Conservation (phyloP, 2,113 vertebrate genomes). For the Vulpes ferrilata region DNA sequence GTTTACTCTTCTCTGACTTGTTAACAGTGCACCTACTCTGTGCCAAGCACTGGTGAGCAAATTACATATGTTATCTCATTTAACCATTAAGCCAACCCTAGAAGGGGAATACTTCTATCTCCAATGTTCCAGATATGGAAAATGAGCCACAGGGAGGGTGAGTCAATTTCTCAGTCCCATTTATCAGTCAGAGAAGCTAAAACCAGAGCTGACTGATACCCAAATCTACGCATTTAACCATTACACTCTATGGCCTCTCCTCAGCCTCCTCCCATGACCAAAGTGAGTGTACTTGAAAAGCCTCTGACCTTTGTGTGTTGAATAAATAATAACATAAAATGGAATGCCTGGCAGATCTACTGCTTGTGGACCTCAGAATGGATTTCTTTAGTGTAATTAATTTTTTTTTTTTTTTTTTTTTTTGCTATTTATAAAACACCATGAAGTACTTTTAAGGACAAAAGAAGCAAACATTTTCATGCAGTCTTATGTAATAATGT, state of each 20-base stretch:
- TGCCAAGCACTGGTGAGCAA: background rate
- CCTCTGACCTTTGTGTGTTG: background rate
- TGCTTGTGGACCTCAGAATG: slow-evolving; percentile 14
- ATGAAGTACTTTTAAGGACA: slow-evolving; percentile 50
- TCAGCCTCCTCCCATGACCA: background rate
- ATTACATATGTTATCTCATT: background rate
- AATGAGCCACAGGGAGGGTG: background rate
- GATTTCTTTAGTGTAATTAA: slow-evolving; percentile 38
- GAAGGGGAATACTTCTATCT: background rate
- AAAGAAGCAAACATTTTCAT: slow-evolving; percentile 63
- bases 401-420: slow-evolving; percentile 29
- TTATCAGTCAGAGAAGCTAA: background rate
- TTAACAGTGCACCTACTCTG: background rate
- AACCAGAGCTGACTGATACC: background rate
- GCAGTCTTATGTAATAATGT: slow-evolving; percentile 49
- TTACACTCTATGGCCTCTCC: background rate
- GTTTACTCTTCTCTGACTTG: background rate
- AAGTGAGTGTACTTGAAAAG: slow-evolving; percentile 35
- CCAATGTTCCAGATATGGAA: background rate
- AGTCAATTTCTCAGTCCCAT: background rate
- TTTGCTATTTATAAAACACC: slow-evolving; percentile 53
- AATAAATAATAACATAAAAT: slow-evolving; percentile 50
- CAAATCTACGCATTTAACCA: background rate
- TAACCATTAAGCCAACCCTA: slow-evolving; percentile 54
- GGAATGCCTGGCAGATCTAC: background rate